Evolutionary conservation across 2,113 vertebrate species (phyloP).

Genomic region (Girardinichthys multiradiatus): DNA sequence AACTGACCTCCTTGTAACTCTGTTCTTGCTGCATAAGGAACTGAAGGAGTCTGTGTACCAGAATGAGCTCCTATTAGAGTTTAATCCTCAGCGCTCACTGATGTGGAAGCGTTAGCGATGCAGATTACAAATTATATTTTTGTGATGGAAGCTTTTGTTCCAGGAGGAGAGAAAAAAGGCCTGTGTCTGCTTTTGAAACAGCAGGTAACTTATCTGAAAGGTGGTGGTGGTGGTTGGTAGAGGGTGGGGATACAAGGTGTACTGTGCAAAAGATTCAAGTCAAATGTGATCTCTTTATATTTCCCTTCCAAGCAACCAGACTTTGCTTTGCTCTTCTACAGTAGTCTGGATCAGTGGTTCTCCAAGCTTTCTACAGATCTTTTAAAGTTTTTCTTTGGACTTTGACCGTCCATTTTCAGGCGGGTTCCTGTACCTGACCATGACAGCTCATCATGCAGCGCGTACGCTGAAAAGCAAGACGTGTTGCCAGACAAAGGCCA

Average conservation of each 20-base stretch:
- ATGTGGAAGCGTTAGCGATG: constrained; percentile 43
- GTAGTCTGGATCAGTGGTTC: not conserved
- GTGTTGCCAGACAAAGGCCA: too few relatives aligned
- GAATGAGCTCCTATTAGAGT: constrained; percentile 49
- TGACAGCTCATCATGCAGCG: too few relatives aligned
- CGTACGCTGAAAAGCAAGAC: too few relatives aligned
- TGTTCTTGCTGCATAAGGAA: constrained; percentile 36
- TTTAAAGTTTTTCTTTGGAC: not conserved
- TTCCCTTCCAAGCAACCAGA: not conserved
- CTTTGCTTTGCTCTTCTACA: not conserved
- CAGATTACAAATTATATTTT: constrained; percentile 42
- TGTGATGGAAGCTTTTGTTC: constrained; percentile 24
- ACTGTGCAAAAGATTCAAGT: not conserved
- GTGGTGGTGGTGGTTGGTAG: not conserved
- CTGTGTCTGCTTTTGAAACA: not conserved
- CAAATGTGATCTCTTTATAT: not conserved
- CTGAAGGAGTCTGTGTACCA: not conserved
- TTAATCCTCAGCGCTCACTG: constrained; percentile 46
- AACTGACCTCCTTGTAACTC: constrained; percentile 41
- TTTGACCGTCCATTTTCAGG: too few relatives aligned
- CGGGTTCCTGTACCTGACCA: too few relatives aligned
- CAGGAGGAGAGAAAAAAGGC: not conserved
- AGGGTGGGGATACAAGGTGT: not conserved
- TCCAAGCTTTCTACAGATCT: not conserved
- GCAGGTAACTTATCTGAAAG: not conserved